Evolutionary conservation across 2,797 vertebrate genomes (phyloP).

Genomic region (Calcarius lapponicus): DNA sequence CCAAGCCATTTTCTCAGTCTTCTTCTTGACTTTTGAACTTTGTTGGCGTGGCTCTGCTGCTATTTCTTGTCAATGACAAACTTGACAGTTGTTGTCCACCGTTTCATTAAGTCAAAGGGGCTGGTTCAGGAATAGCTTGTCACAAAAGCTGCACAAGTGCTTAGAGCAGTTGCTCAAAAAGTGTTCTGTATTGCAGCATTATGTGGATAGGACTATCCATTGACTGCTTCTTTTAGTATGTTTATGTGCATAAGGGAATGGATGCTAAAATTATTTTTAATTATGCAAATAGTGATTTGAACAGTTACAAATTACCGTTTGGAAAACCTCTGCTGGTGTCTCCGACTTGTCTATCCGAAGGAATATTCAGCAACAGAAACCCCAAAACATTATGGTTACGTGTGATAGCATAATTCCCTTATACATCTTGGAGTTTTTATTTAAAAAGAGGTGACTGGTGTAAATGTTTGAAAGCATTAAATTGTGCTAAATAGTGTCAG

Average conservation of each 20-base stretch:
- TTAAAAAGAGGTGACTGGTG: not conserved
- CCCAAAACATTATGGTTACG: fast-evolving
- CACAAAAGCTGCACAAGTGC: not conserved
- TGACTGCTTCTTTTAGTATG: not conserved
- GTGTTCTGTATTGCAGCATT: not conserved
- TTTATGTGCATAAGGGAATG: not conserved
- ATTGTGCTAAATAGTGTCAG: not conserved
- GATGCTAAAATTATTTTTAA: not conserved
- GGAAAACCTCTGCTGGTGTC: not conserved
- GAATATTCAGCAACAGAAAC: not conserved
- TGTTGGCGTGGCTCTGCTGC: not conserved
- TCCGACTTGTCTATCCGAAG: not conserved
- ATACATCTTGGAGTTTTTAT: not conserved
- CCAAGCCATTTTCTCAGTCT: not conserved
- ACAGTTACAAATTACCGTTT: not conserved
- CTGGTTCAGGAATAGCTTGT: not conserved
- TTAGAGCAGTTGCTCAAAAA: not conserved
- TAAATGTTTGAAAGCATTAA: not conserved
- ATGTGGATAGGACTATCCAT: not conserved
- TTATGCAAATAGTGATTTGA: not conserved
- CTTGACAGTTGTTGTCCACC: not conserved
- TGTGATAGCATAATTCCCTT: not conserved
- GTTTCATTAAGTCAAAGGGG: not conserved
- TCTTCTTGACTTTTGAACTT: not conserved
- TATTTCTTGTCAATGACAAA: not conserved